Evolutionary conservation across 2,888 invertebrate genomes (phyloP).

Genomic region (Acrobasis repandana): DNA sequence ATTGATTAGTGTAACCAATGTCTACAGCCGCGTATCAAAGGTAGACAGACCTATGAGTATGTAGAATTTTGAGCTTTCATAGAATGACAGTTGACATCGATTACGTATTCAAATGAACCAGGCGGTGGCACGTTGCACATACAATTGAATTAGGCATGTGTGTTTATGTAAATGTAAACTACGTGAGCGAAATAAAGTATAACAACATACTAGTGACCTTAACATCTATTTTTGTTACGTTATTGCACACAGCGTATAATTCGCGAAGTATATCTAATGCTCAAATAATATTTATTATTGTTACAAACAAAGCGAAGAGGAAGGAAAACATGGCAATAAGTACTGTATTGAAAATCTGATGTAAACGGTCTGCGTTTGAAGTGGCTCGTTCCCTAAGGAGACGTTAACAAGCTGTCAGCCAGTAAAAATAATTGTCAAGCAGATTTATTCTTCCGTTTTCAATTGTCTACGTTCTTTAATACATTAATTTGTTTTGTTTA

Average conservation of each 20-base stretch:
- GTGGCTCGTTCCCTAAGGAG: conserved; percentile 51
- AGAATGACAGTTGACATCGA: background rate
- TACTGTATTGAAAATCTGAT: conserved; percentile 46
- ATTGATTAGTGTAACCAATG: background rate
- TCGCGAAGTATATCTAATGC: background rate
- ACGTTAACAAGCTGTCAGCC: conserved; percentile 62
- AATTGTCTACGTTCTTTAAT: conserved; percentile 16
- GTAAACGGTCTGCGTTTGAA: conserved; percentile 57
- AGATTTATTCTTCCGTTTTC: conserved; percentile 21
- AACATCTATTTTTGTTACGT: background rate
- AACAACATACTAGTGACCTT: background rate
- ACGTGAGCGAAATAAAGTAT: background rate
- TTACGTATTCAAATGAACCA: background rate
- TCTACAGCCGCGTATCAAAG: background rate
- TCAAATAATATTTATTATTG: background rate
- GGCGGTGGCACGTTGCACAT: background rate
- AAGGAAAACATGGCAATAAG: conserved; percentile 36
- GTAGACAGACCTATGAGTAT: background rate
- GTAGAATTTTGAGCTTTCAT: background rate
- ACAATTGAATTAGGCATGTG: conserved; percentile 7
- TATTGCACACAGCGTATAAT: background rate
- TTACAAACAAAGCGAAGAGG: conserved; percentile 25
- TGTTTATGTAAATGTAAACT: conserved; percentile 15
- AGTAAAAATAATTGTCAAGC: conserved; percentile 39
- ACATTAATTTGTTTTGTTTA: conserved; percentile 5